A percentile compares a stretch with the other conserved stretches of the same genome.
These are phyloP conservation scores for Apamea anceps DNA, from an alignment of 2,888 invertebrate species.

Conservation along the genomic window DNA sequence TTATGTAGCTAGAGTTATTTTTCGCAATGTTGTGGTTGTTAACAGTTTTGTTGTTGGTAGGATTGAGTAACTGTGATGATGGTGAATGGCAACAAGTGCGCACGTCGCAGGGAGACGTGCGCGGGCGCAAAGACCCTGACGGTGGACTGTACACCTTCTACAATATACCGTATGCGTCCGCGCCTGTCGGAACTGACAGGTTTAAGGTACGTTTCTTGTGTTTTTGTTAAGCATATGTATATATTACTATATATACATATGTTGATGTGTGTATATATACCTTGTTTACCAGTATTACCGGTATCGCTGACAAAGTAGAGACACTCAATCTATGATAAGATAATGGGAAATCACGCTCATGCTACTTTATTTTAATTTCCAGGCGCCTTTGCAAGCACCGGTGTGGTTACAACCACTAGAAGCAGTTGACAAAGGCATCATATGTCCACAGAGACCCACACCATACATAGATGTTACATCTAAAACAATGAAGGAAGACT, in stretches of 20 bases:
- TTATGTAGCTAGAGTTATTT: not conserved
- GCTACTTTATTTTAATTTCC: constrained; percentile 18
- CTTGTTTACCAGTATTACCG: not conserved
- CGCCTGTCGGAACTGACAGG: constrained; percentile 71
- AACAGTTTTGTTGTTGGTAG: constrained; percentile 17
- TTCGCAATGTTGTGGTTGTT: constrained; percentile 37
- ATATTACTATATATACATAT: too few relatives aligned
- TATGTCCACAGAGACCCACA: constrained; percentile 67
- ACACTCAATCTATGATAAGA: constrained; percentile 15
- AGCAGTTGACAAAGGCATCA: constrained; percentile 64
- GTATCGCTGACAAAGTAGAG: not conserved
- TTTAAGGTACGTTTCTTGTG: constrained; percentile 70
- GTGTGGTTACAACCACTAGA: constrained; percentile 69
- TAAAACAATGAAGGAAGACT: constrained; percentile 72
- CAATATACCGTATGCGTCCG: constrained; percentile 77
- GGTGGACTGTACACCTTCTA: constrained; percentile 71
- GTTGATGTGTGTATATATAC: not conserved
- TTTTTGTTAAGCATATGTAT: constrained; percentile 4
- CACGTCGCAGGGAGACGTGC: constrained; percentile 72
- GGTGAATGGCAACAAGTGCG: constrained; percentile 63
- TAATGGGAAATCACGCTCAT: constrained; percentile 11
- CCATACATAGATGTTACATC: constrained; percentile 7
- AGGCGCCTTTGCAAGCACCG: constrained; percentile 76
- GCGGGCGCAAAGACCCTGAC: constrained; percentile 71
- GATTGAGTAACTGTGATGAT: constrained; percentile 39